Conservation (phyloP, 2,888 invertebrate genomes). For the Leptinotarsa tumamoca region DNA sequence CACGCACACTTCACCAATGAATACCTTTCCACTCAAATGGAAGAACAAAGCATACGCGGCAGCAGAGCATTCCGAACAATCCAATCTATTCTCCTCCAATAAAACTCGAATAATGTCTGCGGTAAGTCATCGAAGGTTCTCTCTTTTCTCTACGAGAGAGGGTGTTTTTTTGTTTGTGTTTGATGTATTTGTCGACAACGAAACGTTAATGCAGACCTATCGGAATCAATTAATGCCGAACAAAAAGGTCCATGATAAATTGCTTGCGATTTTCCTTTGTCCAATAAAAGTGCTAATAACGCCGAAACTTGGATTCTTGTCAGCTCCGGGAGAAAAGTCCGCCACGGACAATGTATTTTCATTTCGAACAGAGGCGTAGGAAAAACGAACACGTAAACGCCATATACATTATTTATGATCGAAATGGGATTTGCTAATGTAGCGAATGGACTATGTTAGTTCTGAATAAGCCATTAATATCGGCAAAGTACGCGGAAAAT, state of each 20-base stretch:
- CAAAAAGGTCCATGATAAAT: slow-evolving; percentile 50
- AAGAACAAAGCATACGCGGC: slow-evolving; percentile 2
- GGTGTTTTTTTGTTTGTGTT: slow-evolving; percentile 29
- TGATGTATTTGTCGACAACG: slow-evolving; percentile 40
- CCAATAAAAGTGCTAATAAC: slow-evolving; percentile 57
- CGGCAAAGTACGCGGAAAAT: neutral
- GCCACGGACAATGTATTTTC: slow-evolving; percentile 29
- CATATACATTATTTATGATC: slow-evolving; percentile 20
- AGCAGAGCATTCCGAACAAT: neutral
- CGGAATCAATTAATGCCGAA: slow-evolving; percentile 48
- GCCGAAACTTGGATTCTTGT: slow-evolving; percentile 41
- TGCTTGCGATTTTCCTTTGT: slow-evolving; percentile 48
- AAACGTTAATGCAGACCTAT: slow-evolving; percentile 36
- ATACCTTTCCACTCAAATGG: neutral
- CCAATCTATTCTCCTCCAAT: slow-evolving; percentile 13
- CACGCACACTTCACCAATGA: slow-evolving; percentile 10
- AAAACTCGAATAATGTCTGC: slow-evolving; percentile 18
- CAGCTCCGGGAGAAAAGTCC: slow-evolving; percentile 26
- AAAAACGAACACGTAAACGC: slow-evolving; percentile 19
- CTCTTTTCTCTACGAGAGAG: neutral
- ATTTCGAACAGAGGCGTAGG: slow-evolving; percentile 22
- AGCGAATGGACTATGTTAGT: neutral
- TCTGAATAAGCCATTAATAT: slow-evolving; percentile 7
- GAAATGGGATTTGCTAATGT: slow-evolving; percentile 13
- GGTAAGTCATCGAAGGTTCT: slow-evolving; percentile 19